Evolutionary conservation across 2,797 vertebrate genomes (phyloP).

Genomic region (Pseudochirops corinnae): DNA sequence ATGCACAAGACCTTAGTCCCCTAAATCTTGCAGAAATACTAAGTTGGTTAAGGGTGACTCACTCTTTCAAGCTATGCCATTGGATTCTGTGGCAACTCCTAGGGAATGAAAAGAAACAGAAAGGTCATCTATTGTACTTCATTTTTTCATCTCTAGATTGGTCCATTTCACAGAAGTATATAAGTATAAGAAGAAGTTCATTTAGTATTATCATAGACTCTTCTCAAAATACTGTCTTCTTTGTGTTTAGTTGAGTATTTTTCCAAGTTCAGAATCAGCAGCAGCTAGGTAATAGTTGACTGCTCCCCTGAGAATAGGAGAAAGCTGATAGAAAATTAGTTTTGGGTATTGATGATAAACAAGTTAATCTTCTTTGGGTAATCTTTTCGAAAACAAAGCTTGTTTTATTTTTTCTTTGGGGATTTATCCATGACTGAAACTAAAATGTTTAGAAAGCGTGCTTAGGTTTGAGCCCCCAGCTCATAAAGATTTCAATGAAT

Average conservation of each 20-base stretch:
- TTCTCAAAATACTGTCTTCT: background rate
- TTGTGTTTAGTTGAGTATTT: background rate
- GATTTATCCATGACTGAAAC: conserved; percentile 60
- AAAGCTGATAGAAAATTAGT: conserved; percentile 53
- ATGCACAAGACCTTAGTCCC: conserved; percentile 16
- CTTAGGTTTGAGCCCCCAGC: conserved; percentile 59
- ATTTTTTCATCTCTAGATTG: conserved; percentile 29
- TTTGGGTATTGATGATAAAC: conserved; percentile 66
- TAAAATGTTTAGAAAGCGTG: conserved; percentile 65
- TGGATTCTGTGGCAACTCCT: conserved; percentile 34
- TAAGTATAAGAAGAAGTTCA: background rate
- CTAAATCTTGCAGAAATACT: conserved; percentile 25
- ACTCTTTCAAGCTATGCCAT: background rate
- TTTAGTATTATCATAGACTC: background rate
- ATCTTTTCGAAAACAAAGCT: conserved; percentile 73
- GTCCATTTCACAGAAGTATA: background rate
- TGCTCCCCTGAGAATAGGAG: conserved; percentile 6
- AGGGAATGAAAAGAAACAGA: conserved; percentile 18
- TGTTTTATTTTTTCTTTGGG: conserved; percentile 67
- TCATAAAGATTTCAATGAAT: conserved; percentile 62
- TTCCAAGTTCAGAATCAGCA: conserved; percentile 1
- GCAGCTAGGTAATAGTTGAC: conserved; percentile 18
- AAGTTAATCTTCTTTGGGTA: conserved; percentile 69
- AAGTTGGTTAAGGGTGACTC: conserved; percentile 36
- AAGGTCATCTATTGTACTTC: background rate